Percentiles rank a stretch among this genome's conserved stretches.
Conservation (phyloP, 2,888 invertebrate species). For the Trissonchulus latispiculum region DNA sequence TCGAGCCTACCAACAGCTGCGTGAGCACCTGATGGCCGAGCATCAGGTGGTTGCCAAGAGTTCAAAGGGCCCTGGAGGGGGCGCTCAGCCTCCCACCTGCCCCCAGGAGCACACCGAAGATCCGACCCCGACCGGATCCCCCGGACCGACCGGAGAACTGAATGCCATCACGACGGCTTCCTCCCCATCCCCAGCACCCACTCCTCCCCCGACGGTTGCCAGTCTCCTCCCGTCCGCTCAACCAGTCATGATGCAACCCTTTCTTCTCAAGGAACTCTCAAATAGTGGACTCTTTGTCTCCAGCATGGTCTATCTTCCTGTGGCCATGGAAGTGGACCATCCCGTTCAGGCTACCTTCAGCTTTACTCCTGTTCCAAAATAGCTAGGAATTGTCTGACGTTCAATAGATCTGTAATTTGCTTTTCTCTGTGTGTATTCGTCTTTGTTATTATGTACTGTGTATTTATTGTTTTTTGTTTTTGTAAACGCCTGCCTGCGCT, state of each 20-base stretch:
- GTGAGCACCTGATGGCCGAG: background rate
- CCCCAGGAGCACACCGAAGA: background rate
- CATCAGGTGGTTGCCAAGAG: background rate
- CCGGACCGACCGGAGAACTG: background rate
- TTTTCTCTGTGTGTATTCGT: no score
- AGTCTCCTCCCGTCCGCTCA: background rate
- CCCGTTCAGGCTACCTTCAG: constrained; percentile 11
- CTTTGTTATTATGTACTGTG: no score
- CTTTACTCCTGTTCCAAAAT: constrained; percentile 14
- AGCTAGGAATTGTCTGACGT: background rate
- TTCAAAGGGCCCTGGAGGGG: background rate
- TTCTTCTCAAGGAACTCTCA: constrained; percentile 47
- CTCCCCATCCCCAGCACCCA: no score
- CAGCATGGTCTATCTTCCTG: constrained; percentile 84
- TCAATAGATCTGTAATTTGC: no score
- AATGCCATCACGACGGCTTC: no score
- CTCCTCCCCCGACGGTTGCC: no score
- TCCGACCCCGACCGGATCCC: background rate
- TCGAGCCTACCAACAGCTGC: background rate
- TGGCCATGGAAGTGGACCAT: constrained; percentile 43
- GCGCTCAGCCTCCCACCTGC: no score
- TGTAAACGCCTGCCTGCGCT: no score
- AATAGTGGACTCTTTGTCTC: constrained; percentile 61
- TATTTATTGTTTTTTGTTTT: no score
- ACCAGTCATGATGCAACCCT: constrained; percentile 68